phyloP scores from a whole-genome alignment of 1,140 invertebrate genomes.

The Drosophila azteca region DNA sequence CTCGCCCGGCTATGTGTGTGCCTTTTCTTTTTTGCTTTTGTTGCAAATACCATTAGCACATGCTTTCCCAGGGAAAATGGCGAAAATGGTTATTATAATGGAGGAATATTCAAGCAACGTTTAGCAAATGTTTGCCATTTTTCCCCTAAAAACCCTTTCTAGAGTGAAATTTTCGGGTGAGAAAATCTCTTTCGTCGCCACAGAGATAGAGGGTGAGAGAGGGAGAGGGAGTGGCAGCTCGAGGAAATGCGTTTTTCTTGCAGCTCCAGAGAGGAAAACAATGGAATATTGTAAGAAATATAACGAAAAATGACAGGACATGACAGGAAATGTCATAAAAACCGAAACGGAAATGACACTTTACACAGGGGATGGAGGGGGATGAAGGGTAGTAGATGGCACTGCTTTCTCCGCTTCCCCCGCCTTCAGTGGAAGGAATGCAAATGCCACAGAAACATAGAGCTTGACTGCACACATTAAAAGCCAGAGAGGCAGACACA shows the following conservation, averaged over 20 bases:
- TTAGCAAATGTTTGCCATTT: constrained; percentile 19
- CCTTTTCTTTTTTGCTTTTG: constrained; percentile 22
- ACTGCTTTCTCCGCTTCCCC: no score
- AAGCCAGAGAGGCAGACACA: background rate
- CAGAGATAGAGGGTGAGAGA: no score
- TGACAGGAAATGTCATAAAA: constrained; percentile 50
- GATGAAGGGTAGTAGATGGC: no score
- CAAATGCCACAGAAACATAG: constrained; percentile 6
- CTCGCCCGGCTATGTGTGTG: background rate
- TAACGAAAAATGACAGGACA: constrained; percentile 35
- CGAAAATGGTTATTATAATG: constrained; percentile 1
- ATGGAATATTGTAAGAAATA: constrained; percentile 17
- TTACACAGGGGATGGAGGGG: constrained; percentile 5
- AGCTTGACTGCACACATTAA: constrained; percentile 29
- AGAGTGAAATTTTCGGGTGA: background rate
- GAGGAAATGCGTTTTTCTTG: constrained; percentile 56
- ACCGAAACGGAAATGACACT: constrained; percentile 59
- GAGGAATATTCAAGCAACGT: background rate
- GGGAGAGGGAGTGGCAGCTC: background rate
- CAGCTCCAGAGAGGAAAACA: constrained; percentile 21
- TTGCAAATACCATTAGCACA: constrained; percentile 1
- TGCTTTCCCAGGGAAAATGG: background rate
- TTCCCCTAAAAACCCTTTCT: background rate
- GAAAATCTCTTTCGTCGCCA: constrained; percentile 8
- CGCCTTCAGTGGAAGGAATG: background rate